Base-by-base conservation (phyloP, 2,113 vertebrate species). In the Odontophorus gujanensis region DNA sequence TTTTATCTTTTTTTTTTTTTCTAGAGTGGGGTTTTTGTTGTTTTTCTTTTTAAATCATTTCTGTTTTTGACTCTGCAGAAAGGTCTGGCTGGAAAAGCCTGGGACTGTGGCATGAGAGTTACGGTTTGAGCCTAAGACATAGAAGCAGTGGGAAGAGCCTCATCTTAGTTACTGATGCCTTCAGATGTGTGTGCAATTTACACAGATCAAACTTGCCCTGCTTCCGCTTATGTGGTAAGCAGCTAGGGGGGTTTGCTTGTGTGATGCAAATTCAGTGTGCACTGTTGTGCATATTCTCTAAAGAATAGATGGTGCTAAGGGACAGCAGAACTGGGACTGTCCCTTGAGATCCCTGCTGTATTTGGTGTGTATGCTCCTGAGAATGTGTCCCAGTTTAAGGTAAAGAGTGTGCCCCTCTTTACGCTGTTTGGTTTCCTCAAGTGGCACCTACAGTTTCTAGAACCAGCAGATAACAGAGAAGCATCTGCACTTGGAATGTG, bases 391-490 rank as follows among this genome's bases (percentile, higher is more conserved):
- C 40, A 87, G 13, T 72, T 92, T 77, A 76, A 85, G 51, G 30
- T 66, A 24, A 69, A 58, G 62, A 63, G 34, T 4, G 0, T 36
- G 36, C 42, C 10, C 15, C 15, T 59, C 59, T 91, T 82, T 32
- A 53, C 4, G 20, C 72, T 75, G 26, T 85, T 89, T 38, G 14
- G 18, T 74, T 96, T 81, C 67, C 62, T 81, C 28, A 36, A 79
- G 47, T 30, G 58, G 66, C 28, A 13, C 15, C 32, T 68, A 51
- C 28, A 30, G 51, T 91, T 89, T 61, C 61, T 69, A 17, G 71
- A 95, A 57, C 78, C 51, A 90, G 79, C 84, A 95, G 68, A 48
- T 80, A 94, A 91, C 69, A 78, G 59, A 77, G 36, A 59, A 96
- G 57, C 79, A 59, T 87, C 74, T 96, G 85, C 63, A 73, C 67